A percentile compares a stretch with the other conserved stretches of the same genome.
phyloP scores from a whole-genome alignment of 2,888 invertebrate species.

The Icerya purchasi region DNA sequence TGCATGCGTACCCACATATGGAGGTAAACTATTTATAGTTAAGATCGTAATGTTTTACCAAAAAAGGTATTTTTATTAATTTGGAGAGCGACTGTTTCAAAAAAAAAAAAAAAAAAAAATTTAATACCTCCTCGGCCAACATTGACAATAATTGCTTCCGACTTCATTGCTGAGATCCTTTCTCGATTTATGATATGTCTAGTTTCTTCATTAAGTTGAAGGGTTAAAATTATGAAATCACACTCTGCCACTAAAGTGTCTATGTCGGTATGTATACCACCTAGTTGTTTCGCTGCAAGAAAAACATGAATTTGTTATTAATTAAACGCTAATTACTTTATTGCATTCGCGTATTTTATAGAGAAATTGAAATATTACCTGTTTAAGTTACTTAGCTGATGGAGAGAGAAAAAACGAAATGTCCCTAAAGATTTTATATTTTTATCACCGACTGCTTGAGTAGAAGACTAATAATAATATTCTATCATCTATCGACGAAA shows the following conservation, averaged over 20 bases:
- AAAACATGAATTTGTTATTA: not conserved
- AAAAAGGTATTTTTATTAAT: too few relatives aligned
- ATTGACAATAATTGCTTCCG: constrained; percentile 64
- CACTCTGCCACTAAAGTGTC: constrained; percentile 48
- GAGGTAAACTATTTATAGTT: too few relatives aligned
- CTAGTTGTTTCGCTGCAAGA: constrained; percentile 19
- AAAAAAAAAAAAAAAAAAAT: constrained; percentile 8
- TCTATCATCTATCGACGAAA: too few relatives aligned
- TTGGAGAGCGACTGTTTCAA: not conserved
- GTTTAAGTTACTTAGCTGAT: not conserved
- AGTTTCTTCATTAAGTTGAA: constrained; percentile 58
- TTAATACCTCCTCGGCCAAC: constrained; percentile 48
- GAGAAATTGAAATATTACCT: not conserved
- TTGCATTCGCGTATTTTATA: not conserved
- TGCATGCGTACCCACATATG: too few relatives aligned
- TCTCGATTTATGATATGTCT: constrained; percentile 50
- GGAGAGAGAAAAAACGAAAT: too few relatives aligned
- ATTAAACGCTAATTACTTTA: not conserved
- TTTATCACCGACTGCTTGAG: too few relatives aligned
- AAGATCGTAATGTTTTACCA: too few relatives aligned
- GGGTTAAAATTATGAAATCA: constrained; percentile 68
- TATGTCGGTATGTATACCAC: constrained; percentile 43
- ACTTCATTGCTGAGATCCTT: constrained; percentile 70
- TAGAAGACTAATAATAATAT: too few relatives aligned
- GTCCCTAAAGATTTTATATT: too few relatives aligned